A percentile compares a stretch with the other conserved stretches of the same genome.
Evolutionary conservation across 1,140 invertebrate species (phyloP).

Genomic region (Pseudobourletiella spinata): DNA sequence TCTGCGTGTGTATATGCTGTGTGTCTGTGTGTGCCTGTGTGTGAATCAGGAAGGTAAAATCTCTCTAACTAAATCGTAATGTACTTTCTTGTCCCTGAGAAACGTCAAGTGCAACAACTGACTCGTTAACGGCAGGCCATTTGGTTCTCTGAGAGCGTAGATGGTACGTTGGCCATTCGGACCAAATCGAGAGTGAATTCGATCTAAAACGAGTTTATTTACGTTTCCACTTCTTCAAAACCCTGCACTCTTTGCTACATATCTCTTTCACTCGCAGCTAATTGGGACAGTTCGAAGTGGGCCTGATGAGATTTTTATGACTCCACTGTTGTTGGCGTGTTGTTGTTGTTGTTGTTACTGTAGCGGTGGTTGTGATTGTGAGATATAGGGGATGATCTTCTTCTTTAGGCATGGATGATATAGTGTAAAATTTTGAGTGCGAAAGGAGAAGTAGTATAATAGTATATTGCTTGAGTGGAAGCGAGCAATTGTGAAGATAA

Average conservation of each 20-base stretch:
- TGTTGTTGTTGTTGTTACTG: not conserved
- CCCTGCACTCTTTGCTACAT: no score
- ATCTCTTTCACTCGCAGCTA: not conserved
- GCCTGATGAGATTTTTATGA: not conserved
- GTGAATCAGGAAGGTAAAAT: no score
- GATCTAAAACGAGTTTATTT: not conserved
- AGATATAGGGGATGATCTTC: not conserved
- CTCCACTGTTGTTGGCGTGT: no score
- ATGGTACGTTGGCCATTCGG: not conserved
- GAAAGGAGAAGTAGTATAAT: not conserved
- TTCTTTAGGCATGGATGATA: not conserved
- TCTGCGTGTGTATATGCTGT: not conserved
- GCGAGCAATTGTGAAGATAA: no score
- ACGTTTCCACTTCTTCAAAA: not conserved
- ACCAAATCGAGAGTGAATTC: not conserved
- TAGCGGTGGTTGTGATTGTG: not conserved
- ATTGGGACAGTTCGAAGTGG: not conserved
- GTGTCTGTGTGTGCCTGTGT: no score
- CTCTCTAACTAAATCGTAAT: no score
- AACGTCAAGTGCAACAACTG: not conserved
- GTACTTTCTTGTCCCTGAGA: not conserved
- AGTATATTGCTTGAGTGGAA: no score
- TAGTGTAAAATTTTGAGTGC: not conserved
- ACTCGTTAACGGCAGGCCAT: not conserved
- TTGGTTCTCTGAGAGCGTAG: no score